These are phyloP conservation scores for Conomelus anceps DNA, from an alignment of 2,888 invertebrate genomes.

Conservation along the genomic window DNA sequence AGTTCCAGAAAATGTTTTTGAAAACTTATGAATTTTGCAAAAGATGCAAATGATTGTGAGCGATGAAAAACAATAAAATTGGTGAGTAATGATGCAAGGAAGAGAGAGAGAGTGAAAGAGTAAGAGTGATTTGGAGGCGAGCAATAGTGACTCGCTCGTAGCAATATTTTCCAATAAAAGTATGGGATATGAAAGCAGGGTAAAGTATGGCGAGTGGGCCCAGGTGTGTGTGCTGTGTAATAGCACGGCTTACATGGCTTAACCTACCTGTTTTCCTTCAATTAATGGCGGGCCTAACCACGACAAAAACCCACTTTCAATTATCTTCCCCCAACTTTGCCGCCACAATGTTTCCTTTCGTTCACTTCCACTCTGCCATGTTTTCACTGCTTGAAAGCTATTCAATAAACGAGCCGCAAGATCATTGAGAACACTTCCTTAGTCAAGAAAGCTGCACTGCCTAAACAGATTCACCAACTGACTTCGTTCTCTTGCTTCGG, in stretches of 20 bases:
- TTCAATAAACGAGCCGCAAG: not conserved
- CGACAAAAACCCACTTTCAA: slow-evolving; percentile 5
- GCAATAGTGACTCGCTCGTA: not conserved
- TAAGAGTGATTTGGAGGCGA: not conserved
- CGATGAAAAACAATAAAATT: not conserved
- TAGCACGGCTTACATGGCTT: slow-evolving; percentile 8
- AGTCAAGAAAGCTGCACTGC: not conserved
- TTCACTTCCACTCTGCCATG: not conserved
- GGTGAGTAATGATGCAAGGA: not conserved
- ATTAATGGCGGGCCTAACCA: slow-evolving; percentile 1
- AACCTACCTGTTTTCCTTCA: slow-evolving; percentile 11
- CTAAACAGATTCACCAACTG: too few species aligned
- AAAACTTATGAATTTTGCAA: not conserved
- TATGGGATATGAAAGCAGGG: slow-evolving; percentile 9
- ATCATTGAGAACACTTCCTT: not conserved
- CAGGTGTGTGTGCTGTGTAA: slow-evolving; percentile 3
- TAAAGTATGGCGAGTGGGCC: not conserved
- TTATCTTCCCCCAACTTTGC: not conserved
- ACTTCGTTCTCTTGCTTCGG: too few species aligned
- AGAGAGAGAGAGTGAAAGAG: not conserved
- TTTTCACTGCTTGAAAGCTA: not conserved
- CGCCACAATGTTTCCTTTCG: not conserved
- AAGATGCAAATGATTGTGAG: not conserved
- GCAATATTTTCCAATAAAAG: slow-evolving; percentile 13
- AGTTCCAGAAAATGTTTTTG: too few species aligned